Evolutionary conservation across 2,113 vertebrate species (phyloP), one percentile per base, ranked within the genome.

Genomic region (Asarcornis scutulata): DNA sequence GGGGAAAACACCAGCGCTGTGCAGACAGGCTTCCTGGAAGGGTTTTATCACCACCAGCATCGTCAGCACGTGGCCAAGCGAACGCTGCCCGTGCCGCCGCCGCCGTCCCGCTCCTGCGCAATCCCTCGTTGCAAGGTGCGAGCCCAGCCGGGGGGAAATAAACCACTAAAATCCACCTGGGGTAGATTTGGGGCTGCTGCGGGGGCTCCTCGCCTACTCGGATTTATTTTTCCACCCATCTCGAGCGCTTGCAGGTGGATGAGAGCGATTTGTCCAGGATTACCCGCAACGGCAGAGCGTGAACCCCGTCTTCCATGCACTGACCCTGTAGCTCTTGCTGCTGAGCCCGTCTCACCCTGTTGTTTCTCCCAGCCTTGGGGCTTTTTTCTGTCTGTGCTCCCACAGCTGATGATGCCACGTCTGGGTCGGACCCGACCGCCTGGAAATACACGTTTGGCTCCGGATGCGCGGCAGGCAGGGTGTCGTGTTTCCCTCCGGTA

Each of bases 401-500:
- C 25, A 21, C 5, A 0, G 2, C 1, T 2, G 56, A 13, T 73
- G 80, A 63, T 38, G 46, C 68, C 68, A 6, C 0, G 44, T 10
- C n/a, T 8, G 34, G 68, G 58, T 21, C 26, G 66, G 78, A 78
- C 46, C 72, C 16, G 77, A 25, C 31, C 1, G 12, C 86, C 91
- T 55, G 91, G 76, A 77, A 27, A 7, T 86, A 82, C 58, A 9
- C 12, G 82, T 82, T 82, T 86, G 42, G 52, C 56, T 73, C 25
- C 0, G 1, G 42, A 32, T 9, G 15, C 4, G 4, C 7, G 31
- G 25, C 3, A 0, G 17, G 62, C 69, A 31, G 69, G 56, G 8
- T 1, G 0, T 7, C 5, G 1, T 8, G 67, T 48, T 74, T 10
- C 44, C 17, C 52, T 23, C 32, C 0, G 0, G 23, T 27, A 52